Base-by-base conservation (phyloP, 2,888 invertebrate species). In the Pelosia muscerda region DNA sequence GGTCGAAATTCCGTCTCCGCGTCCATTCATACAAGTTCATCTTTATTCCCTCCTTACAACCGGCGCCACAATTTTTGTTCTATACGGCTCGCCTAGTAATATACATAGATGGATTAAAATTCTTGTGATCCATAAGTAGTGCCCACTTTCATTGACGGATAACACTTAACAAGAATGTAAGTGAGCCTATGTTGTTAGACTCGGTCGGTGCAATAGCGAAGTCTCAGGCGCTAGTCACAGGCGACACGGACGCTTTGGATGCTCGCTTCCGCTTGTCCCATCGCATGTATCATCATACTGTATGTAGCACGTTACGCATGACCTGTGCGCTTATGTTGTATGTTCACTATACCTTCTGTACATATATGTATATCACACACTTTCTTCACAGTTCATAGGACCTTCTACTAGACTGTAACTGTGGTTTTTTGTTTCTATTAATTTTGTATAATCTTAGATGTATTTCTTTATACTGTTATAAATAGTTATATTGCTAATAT, bases 181-280 rank as follows among this genome's bases (percentile, higher is more conserved):
- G 22, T 28, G 53, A 22, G 62, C 22, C 31, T 22, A 26, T 22
- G 28, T 38, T 56, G 19, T 63, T 64, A 23, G 56, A 58, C 53
- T 49, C 31, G 76, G 76, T 63, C 15, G 65, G 55, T 38, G 77
- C 76, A 78, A 82, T 78, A 71, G 79, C 75, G 86, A 88, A 88
- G 85, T 84, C 87, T 89, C 86, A 86, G 83, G 71, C 73, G 84
- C 86, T 84, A 88, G 81, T 86, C 78, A 84, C 84, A 87, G 83
- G 87, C 87, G 87, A 85, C 89, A 86, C 85, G 77, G 80, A 84
- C 81, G 91, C 85, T 86, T 74, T 68, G 66, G 76, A 85, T 81
- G 62, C 85, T 86, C 76, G 88, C 88, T 87, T 89, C 74, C 78
- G 86, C 86, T 85, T 81, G 74, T 83, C 86, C 84, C 86, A 77